Evolutionary conservation across 2,113 vertebrate genomes (phyloP).

Genomic region (Platysteira castanea): DNA sequence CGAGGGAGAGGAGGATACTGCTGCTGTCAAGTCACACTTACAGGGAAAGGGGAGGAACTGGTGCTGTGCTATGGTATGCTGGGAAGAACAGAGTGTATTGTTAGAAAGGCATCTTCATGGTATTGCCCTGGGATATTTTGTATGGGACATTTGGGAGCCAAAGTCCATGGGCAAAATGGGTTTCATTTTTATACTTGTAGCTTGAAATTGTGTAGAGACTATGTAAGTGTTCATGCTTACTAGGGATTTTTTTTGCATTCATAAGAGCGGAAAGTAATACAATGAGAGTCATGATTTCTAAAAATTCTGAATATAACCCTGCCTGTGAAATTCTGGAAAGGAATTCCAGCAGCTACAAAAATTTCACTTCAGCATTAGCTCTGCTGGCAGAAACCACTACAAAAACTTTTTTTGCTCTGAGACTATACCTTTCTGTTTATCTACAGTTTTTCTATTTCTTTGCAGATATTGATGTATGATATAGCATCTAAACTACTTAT

Average conservation of each 20-base stretch:
- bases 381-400: not conserved
- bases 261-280: not conserved
- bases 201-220: not conserved
- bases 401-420: not conserved
- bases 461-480: not conserved
- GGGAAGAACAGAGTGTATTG: not conserved
- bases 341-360: not conserved
- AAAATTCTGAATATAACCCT: not conserved
- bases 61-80: not conserved
- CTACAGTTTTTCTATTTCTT: not conserved
- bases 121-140: not conserved
- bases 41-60: not conserved
- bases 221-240: not conserved
- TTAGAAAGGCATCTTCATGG: not conserved
- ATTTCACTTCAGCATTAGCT: not conserved
- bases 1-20: fast-evolving
- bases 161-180: not conserved
- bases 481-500: constrained; percentile 30
- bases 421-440: not conserved
- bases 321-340: not conserved
- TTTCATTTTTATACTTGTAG: not conserved
- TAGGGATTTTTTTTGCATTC: not conserved
- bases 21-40: fast-evolving
- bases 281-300: not conserved
- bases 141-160: not conserved